Percentiles rank a stretch among this genome's conserved stretches.
Evolutionary conservation across 1,140 invertebrate genomes (phyloP).

Genomic region (Drosophila insularis): DNA sequence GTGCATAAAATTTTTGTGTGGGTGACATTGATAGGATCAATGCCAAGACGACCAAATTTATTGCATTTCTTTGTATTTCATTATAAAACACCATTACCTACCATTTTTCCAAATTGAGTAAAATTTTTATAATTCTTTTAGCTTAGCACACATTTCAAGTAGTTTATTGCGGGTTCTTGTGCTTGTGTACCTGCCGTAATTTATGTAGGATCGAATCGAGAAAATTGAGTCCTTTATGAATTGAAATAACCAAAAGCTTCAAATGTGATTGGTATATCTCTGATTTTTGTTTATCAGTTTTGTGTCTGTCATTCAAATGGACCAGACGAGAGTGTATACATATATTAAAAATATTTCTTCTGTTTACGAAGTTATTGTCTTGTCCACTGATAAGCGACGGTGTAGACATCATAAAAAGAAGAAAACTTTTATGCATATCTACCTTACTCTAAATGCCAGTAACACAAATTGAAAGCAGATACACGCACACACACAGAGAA

Average conservation of each 20-base stretch:
- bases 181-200: not conserved
- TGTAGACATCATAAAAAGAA: conserved; percentile 73
- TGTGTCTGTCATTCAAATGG: conserved; percentile 1
- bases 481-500: conserved; percentile 16
- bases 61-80: no score
- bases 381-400: conserved; percentile 52
- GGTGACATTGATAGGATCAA: no score
- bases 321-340: not conserved
- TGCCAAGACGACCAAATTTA: no score
- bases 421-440: conserved; percentile 42
- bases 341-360: not conserved
- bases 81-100: not conserved
- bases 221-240: not conserved
- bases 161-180: not conserved
- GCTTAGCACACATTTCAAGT: not conserved
- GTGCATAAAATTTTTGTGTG: no score
- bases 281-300: conserved; percentile 5
- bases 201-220: not conserved
- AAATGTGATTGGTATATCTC: conserved; percentile 4
- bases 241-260: not conserved
- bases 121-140: not conserved
- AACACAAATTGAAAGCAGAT: conserved; percentile 41
- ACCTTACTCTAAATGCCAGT: conserved; percentile 56
- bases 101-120: not conserved
- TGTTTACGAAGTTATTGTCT: conserved; percentile 25